phyloP scores from a whole-genome alignment of 1,140 invertebrate genomes.

The Thaumatotibia leucotreta region DNA sequence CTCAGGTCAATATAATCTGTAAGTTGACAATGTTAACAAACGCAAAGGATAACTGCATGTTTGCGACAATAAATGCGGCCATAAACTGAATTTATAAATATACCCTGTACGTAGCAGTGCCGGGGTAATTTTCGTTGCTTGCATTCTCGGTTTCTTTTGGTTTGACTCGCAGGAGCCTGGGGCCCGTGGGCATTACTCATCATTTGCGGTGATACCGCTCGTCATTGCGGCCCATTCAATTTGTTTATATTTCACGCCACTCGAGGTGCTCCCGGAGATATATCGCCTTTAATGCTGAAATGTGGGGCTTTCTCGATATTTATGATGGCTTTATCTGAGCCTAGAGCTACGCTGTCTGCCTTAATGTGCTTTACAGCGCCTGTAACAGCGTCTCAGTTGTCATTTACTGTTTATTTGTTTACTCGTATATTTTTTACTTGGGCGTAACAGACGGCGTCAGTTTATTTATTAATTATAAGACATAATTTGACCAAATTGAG shows the following conservation, averaged over 20 bases:
- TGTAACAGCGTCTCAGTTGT: slow-evolving; percentile 26
- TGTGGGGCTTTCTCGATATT: slow-evolving; percentile 59
- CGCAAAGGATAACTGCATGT: not conserved
- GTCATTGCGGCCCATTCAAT: slow-evolving; percentile 64
- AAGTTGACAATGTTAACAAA: not conserved
- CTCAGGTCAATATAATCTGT: not conserved
- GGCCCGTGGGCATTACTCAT: slow-evolving; percentile 52
- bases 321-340: slow-evolving; percentile 50
- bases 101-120: not conserved
- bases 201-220: slow-evolving; percentile 58
- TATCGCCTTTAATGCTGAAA: slow-evolving; percentile 58
- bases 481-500: too few relatives aligned
- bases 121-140: not conserved
- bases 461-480: too few relatives aligned
- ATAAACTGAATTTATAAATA: slow-evolving; percentile 1
- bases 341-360: slow-evolving; percentile 30
- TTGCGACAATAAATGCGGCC: slow-evolving; percentile 1
- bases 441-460: too few relatives aligned
- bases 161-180: not conserved
- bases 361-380: slow-evolving; percentile 47
- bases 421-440: not conserved
- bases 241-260: slow-evolving; percentile 72
- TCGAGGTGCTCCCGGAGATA: slow-evolving; percentile 55
- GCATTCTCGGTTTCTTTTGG: not conserved
- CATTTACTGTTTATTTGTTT: slow-evolving; percentile 28